A percentile compares a stretch with the other conserved stretches of the same genome.
These are phyloP conservation scores for Agelas oroides DNA, from an alignment of 37 sponge, comb jelly and placozoan genomes.

Conservation along the genomic window DNA sequence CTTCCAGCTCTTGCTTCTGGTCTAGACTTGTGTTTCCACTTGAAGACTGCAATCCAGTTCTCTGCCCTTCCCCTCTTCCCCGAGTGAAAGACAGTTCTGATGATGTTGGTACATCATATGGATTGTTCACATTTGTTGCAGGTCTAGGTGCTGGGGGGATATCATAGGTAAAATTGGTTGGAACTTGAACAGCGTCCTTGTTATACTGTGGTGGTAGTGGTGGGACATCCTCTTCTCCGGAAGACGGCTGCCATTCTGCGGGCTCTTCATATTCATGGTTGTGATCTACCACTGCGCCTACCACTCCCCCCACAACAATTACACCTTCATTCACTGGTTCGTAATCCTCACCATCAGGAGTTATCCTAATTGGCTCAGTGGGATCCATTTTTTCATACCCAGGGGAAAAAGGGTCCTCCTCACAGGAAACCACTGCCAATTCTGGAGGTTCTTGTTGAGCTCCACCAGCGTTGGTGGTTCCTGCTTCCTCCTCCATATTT, in stretches of 20 bases:
- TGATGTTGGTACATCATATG: not conserved
- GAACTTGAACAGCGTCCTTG: no score
- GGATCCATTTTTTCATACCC: not conserved
- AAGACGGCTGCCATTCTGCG: not conserved
- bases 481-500: no score
- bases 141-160: not conserved
- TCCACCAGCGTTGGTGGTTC: no score
- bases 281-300: not conserved
- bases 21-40: not conserved
- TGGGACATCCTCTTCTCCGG: not conserved
- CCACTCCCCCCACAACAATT: not conserved
- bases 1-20: no score
- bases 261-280: constrained; percentile 3
- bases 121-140: no score
- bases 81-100: not conserved
- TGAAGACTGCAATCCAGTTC: not conserved
- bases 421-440: no score
- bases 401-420: not conserved
- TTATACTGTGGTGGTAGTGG: not conserved
- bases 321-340: not conserved
- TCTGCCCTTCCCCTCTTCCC: not conserved
- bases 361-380: no score
- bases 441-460: no score
- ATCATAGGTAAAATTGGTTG: not conserved
- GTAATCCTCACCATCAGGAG: not conserved